Percentiles rank a stretch among this genome's conserved stretches.
These are phyloP conservation scores for Scaptomyza parva DNA, from an alignment of 2,888 invertebrate genomes.

Conservation along the genomic window DNA sequence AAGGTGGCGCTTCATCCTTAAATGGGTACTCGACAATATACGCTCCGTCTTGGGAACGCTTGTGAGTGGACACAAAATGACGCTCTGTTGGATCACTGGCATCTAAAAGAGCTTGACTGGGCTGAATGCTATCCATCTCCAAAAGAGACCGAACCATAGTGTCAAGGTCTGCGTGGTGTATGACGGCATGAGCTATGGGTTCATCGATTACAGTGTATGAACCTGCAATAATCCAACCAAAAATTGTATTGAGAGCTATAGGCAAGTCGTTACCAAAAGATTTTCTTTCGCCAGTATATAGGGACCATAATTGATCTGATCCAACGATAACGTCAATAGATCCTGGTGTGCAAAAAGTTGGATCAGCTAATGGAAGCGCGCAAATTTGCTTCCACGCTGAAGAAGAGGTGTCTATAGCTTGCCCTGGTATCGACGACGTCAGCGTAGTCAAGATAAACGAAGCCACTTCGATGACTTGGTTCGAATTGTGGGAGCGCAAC, in stretches of 20 bases:
- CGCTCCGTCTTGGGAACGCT: background rate
- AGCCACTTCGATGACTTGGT: background rate
- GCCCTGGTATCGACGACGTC: background rate
- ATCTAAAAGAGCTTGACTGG: background rate
- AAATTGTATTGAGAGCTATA: background rate
- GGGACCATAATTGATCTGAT: background rate
- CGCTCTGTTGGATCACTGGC: background rate
- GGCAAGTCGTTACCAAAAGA: background rate
- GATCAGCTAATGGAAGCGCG: background rate
- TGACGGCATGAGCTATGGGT: background rate
- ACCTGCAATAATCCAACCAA: background rate
- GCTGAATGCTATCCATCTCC: background rate
- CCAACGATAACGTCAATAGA: background rate
- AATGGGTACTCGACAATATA: background rate
- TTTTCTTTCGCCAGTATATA: background rate
- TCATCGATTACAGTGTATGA: background rate
- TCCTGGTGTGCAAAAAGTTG: background rate
- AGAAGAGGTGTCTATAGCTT: background rate
- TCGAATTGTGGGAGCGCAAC: background rate
- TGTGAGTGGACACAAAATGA: background rate
- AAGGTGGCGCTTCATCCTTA: background rate
- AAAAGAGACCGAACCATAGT: background rate
- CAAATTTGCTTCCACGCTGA: background rate
- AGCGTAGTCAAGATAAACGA: background rate
- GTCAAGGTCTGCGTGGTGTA: background rate